These are phyloP conservation scores for Trachelus tabidus DNA, from an alignment of 2,888 invertebrate genomes.

Conservation along the genomic window DNA sequence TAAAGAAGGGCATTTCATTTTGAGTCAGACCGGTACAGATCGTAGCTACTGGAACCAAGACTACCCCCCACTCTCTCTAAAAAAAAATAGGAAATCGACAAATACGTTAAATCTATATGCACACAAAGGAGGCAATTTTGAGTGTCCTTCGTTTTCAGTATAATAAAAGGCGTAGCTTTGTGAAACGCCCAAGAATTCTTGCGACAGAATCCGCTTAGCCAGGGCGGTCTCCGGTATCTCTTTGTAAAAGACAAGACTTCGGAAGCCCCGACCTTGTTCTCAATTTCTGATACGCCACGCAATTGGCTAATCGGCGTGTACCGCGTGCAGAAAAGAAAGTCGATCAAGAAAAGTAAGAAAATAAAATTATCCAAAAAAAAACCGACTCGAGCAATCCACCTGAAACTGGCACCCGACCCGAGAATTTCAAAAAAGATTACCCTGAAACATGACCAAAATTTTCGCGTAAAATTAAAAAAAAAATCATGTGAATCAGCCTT, in stretches of 20 bases:
- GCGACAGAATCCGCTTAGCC: background rate
- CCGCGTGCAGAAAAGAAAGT: background rate
- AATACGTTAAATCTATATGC: too few species aligned
- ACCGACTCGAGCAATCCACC: background rate
- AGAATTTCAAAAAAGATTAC: background rate
- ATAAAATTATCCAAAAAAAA: background rate
- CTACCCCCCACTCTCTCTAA: rapidly evolving
- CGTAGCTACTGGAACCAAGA: background rate
- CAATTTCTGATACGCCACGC: background rate
- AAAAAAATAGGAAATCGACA: background rate
- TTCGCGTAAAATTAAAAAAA: background rate
- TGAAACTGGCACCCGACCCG: background rate
- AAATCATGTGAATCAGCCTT: background rate
- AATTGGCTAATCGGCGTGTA: background rate
- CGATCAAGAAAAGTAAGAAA: background rate
- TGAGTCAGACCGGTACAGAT: background rate
- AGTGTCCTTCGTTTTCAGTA: background rate
- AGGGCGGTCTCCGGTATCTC: background rate
- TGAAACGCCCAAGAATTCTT: background rate
- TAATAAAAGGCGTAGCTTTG: background rate
- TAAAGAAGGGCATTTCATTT: background rate
- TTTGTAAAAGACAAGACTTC: background rate
- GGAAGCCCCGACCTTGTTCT: background rate
- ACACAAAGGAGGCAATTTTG: too few species aligned
- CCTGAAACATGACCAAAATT: background rate